Evolutionary conservation across 2,113 vertebrate species (phyloP), one percentile per base, ranked within the genome.

Genomic region (Astur gentilis): DNA sequence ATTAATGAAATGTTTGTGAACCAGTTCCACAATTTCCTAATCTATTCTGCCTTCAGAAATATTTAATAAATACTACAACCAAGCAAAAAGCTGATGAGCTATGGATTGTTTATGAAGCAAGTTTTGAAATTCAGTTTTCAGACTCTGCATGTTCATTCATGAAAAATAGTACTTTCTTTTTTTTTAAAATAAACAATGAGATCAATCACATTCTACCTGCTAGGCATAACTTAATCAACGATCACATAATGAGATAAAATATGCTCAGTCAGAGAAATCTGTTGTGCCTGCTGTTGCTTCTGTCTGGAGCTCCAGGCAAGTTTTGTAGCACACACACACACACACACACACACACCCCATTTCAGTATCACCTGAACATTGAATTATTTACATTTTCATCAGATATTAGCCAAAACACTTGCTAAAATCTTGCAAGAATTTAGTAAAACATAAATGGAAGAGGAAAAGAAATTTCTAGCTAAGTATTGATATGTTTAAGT

Each of bases 191-290:
- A 77, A 44, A 64, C 73, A 79, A 4, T 62, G 23, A 49, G 64
- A 75, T 86, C 88, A 85, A 29, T 91, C 50, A 40, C 45, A 67
- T 64, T 42, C 58, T 87, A 79, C 58, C 78, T 93, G 50, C 79
- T 84, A 91, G 72, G 77, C 49, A 78, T 49, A 89, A 65, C 34
- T 86, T 95, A 90, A 96, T 92, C 89, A 96, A 73, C 15, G 7
- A 47, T 72, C 77, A 77, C 50, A 55, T 89, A 70, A 93, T 57
- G 52, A 87, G 64, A 67, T 44, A 60, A 90, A 84, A 95, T 70
- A 84, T 92, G 57, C 60, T 93, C 0, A 1, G 71, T 71, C 83
- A 88, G 82, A 85, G 54, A 91, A 93, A 76, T 93, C 71, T 91
- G 40, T 82, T 76, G 31, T 79, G 77, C 44, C 76, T 87, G 54